phyloP scores from a whole-genome alignment of 1,140 invertebrate genomes.

The Maniola jurtina region DNA sequence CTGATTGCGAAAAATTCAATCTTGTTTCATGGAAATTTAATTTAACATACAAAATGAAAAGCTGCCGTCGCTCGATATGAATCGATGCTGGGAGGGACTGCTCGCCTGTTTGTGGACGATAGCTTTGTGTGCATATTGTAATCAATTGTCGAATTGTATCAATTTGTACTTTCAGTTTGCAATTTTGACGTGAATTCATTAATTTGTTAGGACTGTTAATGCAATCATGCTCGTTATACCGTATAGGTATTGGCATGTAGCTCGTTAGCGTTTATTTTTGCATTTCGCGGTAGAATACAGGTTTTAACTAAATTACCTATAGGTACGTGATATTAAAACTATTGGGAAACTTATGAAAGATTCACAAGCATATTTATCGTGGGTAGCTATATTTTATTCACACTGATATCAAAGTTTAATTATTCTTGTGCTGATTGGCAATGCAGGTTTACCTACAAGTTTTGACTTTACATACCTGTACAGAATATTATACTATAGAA shows the following conservation, averaged over 20 bases:
- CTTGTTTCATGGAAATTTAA: slow-evolving; percentile 78
- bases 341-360: too few species aligned
- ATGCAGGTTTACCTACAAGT: too few species aligned
- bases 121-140: slow-evolving; percentile 75
- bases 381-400: too few species aligned
- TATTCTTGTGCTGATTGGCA: too few species aligned
- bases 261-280: slow-evolving; percentile 24
- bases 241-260: slow-evolving; percentile 23
- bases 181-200: slow-evolving; percentile 75
- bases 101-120: slow-evolving; percentile 67
- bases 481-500: too few species aligned
- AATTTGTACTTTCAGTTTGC: slow-evolving; percentile 74
- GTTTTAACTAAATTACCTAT: slow-evolving; percentile 3
- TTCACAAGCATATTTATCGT: too few species aligned
- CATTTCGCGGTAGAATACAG: neutral
- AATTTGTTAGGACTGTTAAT: slow-evolving; percentile 60
- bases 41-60: slow-evolving; percentile 79
- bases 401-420: too few species aligned
- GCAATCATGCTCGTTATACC: slow-evolving; percentile 35
- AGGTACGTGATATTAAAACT: neutral
- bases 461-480: too few species aligned
- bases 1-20: slow-evolving; percentile 79
- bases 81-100: slow-evolving; percentile 54
- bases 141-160: slow-evolving; percentile 77
- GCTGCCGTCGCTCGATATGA: slow-evolving; percentile 72